Evolutionary conservation across 2,113 vertebrate species (phyloP).

Genomic region (Bubo scandiacus): DNA sequence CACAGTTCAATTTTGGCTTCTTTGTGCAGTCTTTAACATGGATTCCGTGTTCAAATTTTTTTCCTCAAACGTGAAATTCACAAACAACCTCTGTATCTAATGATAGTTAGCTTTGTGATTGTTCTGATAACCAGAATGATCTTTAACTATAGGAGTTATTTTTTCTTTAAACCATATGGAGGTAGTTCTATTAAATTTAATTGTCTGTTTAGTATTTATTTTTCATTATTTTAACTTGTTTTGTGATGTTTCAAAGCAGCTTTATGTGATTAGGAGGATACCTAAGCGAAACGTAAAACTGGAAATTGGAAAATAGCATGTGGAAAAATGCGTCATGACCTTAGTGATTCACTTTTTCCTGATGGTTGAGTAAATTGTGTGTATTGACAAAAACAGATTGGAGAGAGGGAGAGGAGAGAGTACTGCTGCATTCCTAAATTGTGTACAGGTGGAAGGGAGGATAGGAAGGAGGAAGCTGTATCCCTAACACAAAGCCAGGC

Average conservation of each 20-base stretch:
- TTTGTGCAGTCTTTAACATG: not conserved
- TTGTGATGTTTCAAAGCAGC: not conserved
- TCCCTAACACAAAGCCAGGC: not conserved
- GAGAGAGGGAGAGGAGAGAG: not conserved
- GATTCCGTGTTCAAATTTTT: not conserved
- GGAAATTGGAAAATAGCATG: not conserved
- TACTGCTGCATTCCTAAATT: not conserved
- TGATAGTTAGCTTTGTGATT: not conserved
- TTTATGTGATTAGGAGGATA: not conserved
- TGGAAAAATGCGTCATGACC: not conserved
- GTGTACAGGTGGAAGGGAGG: not conserved
- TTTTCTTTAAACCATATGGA: not conserved
- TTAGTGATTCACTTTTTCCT: not conserved
- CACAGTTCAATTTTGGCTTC: not conserved
- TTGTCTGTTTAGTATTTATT: not conserved
- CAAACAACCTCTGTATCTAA: not conserved
- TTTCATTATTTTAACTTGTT: not conserved
- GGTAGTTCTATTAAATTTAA: not conserved
- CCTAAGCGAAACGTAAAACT: not conserved
- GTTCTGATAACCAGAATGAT: not conserved
- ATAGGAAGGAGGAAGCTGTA: not conserved
- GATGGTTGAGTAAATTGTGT: not conserved
- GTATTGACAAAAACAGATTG: not conserved
- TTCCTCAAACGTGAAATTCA: not conserved
- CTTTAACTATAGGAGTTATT: not conserved